Conservation (phyloP, 2,888 invertebrate genomes). For the Andrena flavipes region DNA sequence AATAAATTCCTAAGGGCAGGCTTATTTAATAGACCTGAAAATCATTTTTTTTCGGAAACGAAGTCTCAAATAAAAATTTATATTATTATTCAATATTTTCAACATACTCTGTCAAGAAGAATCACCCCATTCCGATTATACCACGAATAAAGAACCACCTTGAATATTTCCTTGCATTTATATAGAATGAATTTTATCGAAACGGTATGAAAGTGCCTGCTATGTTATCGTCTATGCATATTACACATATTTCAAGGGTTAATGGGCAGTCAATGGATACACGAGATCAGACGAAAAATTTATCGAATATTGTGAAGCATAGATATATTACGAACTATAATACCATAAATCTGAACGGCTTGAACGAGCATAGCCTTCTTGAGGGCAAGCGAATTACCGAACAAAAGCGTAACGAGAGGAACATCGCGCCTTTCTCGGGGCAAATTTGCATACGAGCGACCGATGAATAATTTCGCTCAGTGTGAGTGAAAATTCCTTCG, state of each 20-base stretch:
- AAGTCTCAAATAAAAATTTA: too few relatives aligned
- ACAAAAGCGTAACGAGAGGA: conserved; percentile 42
- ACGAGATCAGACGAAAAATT: conserved; percentile 3
- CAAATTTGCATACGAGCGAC: conserved; percentile 39
- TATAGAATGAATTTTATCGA: background rate
- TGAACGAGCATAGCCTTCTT: conserved; percentile 1
- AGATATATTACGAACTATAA: conserved; percentile 13
- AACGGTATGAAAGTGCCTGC: background rate
- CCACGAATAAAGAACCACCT: too few relatives aligned
- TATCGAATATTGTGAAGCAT: background rate
- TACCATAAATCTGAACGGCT: conserved; percentile 18
- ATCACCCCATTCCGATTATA: too few relatives aligned
- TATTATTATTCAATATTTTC: too few relatives aligned
- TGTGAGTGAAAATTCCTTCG: conserved; percentile 34
- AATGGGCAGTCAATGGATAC: background rate
- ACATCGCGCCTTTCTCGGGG: conserved; percentile 27
- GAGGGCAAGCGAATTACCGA: conserved; percentile 26
- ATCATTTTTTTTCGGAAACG: too few relatives aligned
- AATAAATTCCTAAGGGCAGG: too few relatives aligned
- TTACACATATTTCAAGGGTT: background rate
- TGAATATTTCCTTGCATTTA: too few relatives aligned
- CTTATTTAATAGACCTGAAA: too few relatives aligned
- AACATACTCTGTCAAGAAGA: too few relatives aligned
- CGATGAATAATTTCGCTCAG: conserved; percentile 46
- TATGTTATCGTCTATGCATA: background rate